Percentiles rank a stretch among this genome's conserved stretches.
Evolutionary conservation across 2,888 invertebrate species (phyloP).

Genomic region (Acanthococcus lagerstroemiae): DNA sequence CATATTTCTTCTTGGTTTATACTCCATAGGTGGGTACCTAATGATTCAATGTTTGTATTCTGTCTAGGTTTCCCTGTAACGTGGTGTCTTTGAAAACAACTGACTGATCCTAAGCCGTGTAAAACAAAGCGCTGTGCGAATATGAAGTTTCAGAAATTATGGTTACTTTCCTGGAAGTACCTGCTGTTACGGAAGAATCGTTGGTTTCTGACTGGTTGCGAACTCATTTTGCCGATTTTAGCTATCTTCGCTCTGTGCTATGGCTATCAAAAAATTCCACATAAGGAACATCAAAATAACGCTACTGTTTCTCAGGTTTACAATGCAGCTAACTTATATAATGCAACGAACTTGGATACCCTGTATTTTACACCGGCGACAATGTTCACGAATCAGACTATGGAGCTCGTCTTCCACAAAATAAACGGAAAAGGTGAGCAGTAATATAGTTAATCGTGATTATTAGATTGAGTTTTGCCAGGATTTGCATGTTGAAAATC

Average conservation of each 20-base stretch:
- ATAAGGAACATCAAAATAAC: not conserved
- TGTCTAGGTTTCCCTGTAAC: no score
- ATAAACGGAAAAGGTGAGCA: no score
- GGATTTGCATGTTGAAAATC: no score
- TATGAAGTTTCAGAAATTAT: no score
- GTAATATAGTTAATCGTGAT: no score
- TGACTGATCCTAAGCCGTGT: no score
- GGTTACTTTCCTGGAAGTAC: constrained; percentile 35
- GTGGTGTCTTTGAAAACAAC: no score
- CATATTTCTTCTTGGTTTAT: no score
- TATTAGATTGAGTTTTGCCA: no score
- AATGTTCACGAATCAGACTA: not conserved
- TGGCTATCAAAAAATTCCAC: not conserved
- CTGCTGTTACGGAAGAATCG: constrained; percentile 32
- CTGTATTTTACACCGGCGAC: not conserved
- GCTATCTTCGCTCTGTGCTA: constrained; percentile 24
- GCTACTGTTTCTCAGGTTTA: not conserved
- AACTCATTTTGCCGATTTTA: constrained; percentile 32
- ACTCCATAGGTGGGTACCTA: no score
- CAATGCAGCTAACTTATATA: not conserved
- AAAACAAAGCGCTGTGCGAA: no score
- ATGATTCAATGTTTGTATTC: no score
- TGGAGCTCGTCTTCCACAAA: not conserved
- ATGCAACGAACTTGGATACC: not conserved
- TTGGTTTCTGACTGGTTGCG: constrained; percentile 33